Evolutionary conservation across 2,113 vertebrate genomes (phyloP), one percentile per base, ranked within the genome.

Genomic region (Brachionichthys hirsutus): DNA sequence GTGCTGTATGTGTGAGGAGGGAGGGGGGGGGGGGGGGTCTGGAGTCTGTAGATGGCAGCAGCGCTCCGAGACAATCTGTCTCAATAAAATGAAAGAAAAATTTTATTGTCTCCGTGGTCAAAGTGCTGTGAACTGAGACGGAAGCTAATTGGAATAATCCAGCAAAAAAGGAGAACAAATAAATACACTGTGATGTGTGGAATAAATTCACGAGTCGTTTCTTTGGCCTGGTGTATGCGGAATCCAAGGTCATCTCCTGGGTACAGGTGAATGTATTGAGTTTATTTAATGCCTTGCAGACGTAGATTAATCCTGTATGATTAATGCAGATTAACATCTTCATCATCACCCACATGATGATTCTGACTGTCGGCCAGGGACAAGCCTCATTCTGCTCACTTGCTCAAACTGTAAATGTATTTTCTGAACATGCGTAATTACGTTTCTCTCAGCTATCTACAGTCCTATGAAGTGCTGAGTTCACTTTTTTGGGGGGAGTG

Each of bases 21-120:
- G 4, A 50, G 38, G 67, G 75, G 81, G 70, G 75, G 70, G 38
- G 67, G 75, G 81, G 70, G 75, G 70, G 75, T 60, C 54, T 58
- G 6, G 46, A 41, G 81, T 83, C 80, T 82, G 75, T 84, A 86
- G 81, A 75, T 84, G 85, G 84, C 84, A 85, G 81, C 80, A 85
- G 18, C 62, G 81, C 67, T 69, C 78, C 77, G 75, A 78, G 58
- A 57, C 76, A 62, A 75, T 85, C 72, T 59, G 70, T 81, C 81
- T 73, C 72, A 73, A 77, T 81, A 67, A 80, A 61, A 72, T 62
- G 17, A 14, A 15, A 48, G 45, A 59, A 58, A 56, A 49, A 40
- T 22, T 12, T 20, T 70, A 81, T 77, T 85, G 80, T 82, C 60
- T 67, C 55, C 52, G 47, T 54, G 78, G 75, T 87, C 76, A 62